These are phyloP conservation scores for Macquaria ambigua DNA, from an alignment of 2,113 vertebrate species.

Conservation along the genomic window DNA sequence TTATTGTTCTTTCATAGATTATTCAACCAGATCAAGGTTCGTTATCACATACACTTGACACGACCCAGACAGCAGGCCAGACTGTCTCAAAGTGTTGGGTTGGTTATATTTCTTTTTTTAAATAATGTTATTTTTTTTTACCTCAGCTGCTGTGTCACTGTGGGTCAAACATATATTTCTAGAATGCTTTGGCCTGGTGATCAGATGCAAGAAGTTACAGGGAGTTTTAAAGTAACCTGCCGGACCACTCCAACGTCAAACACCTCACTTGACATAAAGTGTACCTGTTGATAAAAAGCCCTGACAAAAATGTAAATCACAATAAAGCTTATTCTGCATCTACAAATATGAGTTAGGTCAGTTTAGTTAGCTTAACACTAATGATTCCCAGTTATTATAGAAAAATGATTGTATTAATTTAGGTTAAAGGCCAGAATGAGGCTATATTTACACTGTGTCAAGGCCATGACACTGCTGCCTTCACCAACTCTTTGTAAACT, in stretches of 20 bases:
- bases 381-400: neutral
- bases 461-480: slow-evolving; percentile 22
- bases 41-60: neutral
- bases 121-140: too few relatives aligned
- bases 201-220: too few relatives aligned
- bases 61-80: too few relatives aligned
- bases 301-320: neutral
- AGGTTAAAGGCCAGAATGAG: slow-evolving; percentile 44
- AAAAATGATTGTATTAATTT: neutral
- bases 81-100: too few relatives aligned
- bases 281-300: neutral
- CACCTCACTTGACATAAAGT: neutral
- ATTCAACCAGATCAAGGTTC: neutral
- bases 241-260: neutral
- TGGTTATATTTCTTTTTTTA: too few relatives aligned
- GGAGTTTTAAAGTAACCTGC: neutral
- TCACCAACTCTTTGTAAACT: slow-evolving; percentile 16
- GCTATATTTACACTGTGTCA: slow-evolving; percentile 26
- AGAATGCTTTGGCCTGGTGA: too few relatives aligned
- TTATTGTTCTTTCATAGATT: neutral
- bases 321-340: neutral
- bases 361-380: too few relatives aligned
- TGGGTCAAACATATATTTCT: too few relatives aligned
- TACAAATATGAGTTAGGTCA: neutral
- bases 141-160: too few relatives aligned